Conservation (phyloP, 64 coral and sea anemone species). For the Hydrozoanthus tunicans region DNA sequence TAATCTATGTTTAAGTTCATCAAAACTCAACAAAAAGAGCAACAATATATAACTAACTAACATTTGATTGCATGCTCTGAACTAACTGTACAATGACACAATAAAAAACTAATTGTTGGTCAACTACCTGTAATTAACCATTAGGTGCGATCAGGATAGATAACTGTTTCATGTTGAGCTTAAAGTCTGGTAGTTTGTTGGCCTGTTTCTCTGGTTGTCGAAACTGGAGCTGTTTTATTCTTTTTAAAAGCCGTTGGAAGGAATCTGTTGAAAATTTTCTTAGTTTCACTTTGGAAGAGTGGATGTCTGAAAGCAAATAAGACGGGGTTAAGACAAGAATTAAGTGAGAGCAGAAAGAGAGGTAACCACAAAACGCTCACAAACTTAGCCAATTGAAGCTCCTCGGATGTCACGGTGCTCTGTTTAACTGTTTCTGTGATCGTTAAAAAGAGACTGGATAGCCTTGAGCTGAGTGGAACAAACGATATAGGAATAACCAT, state of each 20-base stretch:
- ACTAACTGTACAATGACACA: too few relatives aligned
- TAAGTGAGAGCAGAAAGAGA: background rate
- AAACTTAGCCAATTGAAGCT: background rate
- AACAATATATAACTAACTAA: too few relatives aligned
- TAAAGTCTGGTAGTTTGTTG: too few relatives aligned
- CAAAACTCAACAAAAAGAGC: too few relatives aligned
- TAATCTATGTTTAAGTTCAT: too few relatives aligned
- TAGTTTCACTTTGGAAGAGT: background rate
- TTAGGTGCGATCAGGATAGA: too few relatives aligned
- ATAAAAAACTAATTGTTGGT: too few relatives aligned
- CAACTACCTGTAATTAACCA: too few relatives aligned
- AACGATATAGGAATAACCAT: background rate
- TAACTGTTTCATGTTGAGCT: too few relatives aligned
- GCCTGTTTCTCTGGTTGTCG: too few relatives aligned
- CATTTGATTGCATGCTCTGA: too few relatives aligned
- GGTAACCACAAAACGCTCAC: constrained; percentile 9
- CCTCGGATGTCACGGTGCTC: constrained; percentile 7
- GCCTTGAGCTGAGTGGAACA: constrained; percentile 8
- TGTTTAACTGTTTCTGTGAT: background rate
- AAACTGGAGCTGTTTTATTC: background rate
- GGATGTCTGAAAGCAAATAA: constrained; percentile 11
- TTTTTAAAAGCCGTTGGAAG: background rate
- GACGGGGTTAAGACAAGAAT: constrained; percentile 17
- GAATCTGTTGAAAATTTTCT: background rate
- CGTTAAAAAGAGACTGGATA: constrained; percentile 5